These are phyloP conservation scores for Sebastes trivittatus DNA, from an alignment of 2,797 vertebrate species.

Conservation along the genomic window DNA sequence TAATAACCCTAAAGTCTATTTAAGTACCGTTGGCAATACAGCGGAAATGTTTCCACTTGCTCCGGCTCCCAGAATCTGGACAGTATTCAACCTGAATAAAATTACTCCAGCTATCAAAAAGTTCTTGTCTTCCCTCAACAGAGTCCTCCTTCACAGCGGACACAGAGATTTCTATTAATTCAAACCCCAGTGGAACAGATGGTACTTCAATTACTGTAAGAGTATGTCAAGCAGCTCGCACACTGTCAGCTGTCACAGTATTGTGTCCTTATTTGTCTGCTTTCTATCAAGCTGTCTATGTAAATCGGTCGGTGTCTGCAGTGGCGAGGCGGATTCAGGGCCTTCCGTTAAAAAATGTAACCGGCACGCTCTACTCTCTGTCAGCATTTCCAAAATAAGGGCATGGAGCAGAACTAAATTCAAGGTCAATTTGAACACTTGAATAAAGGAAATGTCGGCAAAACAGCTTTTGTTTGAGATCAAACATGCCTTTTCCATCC, in stretches of 20 bases:
- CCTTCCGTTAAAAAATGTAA: not conserved
- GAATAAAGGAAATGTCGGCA: not conserved
- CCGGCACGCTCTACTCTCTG: not conserved
- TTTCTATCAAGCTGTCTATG: conserved; percentile 8
- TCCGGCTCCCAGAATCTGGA: conserved; percentile 36
- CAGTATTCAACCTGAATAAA: conserved; percentile 48
- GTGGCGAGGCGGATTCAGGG: not conserved
- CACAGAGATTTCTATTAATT: conserved; percentile 43
- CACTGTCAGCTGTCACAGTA: not conserved
- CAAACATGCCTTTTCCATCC: not conserved
- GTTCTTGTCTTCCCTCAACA: conserved; percentile 55
- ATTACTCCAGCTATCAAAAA: conserved; percentile 57
- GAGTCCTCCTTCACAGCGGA: conserved; percentile 49
- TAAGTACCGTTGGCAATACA: conserved; percentile 25
- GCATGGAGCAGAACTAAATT: not conserved
- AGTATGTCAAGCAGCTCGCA: not conserved
- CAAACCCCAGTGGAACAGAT: conserved; percentile 28
- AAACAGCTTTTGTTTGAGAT: conserved; percentile 10
- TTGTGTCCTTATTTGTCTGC: conserved; percentile 8
- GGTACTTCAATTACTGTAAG: conserved; percentile 21
- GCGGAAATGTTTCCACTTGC: conserved; percentile 49
- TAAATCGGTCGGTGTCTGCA: not conserved
- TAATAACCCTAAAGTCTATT: conserved; percentile 41
- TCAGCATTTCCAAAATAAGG: conserved; percentile 15
- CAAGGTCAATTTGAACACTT: not conserved